Conservation (phyloP, 2,797 vertebrate genomes). For the Gobio occitaniae region DNA sequence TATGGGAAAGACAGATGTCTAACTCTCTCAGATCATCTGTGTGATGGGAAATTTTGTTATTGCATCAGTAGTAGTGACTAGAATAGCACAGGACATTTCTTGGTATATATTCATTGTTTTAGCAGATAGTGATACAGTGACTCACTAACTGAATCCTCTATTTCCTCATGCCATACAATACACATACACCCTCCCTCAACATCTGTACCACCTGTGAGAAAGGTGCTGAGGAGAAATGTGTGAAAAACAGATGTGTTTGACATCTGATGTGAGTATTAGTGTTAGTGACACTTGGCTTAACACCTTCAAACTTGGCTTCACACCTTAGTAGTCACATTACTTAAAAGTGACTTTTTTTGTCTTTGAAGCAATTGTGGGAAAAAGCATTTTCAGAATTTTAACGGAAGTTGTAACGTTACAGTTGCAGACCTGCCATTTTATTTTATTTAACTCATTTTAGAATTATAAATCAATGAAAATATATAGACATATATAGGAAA, state of each 20-base stretch:
- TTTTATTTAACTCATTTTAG: neutral
- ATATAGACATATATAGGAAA: neutral
- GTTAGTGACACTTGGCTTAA: neutral
- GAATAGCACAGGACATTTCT: conserved; percentile 7
- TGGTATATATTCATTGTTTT: neutral
- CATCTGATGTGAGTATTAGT: neutral
- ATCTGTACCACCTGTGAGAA: neutral
- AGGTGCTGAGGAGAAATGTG: neutral
- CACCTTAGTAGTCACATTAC: neutral
- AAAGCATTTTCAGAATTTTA: too few relatives aligned
- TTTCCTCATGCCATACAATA: neutral
- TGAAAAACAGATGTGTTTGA: neutral
- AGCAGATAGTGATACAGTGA: conserved; percentile 1
- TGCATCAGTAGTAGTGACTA: neutral
- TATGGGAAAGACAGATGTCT: conserved; percentile 3
- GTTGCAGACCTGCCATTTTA: neutral
- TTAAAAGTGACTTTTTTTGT: too few relatives aligned
- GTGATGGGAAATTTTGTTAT: conserved; percentile 3
- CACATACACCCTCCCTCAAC: neutral
- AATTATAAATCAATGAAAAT: neutral
- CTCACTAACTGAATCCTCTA: neutral
- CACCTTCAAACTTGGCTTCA: neutral
- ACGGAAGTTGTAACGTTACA: neutral
- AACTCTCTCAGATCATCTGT: neutral
- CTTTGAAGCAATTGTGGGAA: neutral